Evolutionary conservation across 2,888 invertebrate species (phyloP).

Genomic region (Falcaria lacertinaria): DNA sequence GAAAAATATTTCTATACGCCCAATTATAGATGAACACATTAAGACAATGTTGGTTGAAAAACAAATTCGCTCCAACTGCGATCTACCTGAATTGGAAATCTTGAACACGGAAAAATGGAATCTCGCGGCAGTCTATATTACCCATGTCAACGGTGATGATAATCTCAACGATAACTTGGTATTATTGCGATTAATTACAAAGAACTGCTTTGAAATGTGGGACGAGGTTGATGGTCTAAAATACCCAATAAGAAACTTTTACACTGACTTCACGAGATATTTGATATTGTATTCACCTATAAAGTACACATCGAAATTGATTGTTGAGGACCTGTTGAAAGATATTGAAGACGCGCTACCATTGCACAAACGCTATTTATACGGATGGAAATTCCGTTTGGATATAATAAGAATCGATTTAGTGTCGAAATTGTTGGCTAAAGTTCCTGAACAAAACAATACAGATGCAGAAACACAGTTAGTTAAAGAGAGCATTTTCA

Average conservation of each 20-base stretch:
- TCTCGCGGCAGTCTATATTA: slow-evolving; percentile 23
- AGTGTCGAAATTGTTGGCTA: slow-evolving; percentile 5
- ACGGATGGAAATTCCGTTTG: slow-evolving; percentile 31
- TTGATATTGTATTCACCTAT: slow-evolving; percentile 11
- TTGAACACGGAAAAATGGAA: slow-evolving; percentile 31
- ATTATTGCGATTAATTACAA: slow-evolving; percentile 20
- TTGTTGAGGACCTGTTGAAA: slow-evolving; percentile 25
- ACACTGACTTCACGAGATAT: slow-evolving; percentile 16
- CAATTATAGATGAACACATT: slow-evolving; percentile 35
- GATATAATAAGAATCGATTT: slow-evolving; percentile 19
- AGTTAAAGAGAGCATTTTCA: slow-evolving; percentile 9
- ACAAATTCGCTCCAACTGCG: slow-evolving; percentile 8
- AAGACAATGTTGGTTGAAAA: slow-evolving; percentile 19
- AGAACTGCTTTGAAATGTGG: slow-evolving; percentile 22
- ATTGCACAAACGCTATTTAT: slow-evolving; percentile 24
- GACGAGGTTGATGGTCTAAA: slow-evolving; percentile 11
- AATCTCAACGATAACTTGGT: slow-evolving; percentile 16
- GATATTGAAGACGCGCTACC: slow-evolving; percentile 16
- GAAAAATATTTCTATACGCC: slow-evolving; percentile 24
- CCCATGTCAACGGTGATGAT: slow-evolving; percentile 12
- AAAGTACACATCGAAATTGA: slow-evolving; percentile 2
- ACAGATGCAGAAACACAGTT: background rate
- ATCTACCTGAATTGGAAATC: slow-evolving; percentile 5
- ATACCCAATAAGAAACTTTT: slow-evolving; percentile 16
- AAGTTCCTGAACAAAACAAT: slow-evolving; percentile 3